Evolutionary conservation across 2,797 vertebrate genomes (phyloP), one percentile per base, ranked within the genome.

Genomic region (Amblyraja radiata): DNA sequence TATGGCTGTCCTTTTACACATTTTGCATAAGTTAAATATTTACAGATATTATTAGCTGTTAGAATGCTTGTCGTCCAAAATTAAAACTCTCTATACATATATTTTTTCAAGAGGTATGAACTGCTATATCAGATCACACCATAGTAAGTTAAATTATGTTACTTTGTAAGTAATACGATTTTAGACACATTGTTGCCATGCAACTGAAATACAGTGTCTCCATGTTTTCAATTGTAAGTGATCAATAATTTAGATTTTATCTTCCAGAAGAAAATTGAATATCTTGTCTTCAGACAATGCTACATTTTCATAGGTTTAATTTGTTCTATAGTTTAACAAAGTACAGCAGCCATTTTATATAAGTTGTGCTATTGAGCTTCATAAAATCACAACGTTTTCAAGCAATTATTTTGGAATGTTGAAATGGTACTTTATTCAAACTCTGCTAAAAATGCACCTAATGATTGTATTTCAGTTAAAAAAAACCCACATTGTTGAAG

Each of bases 21-120:
- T 93, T 94, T 94, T 94, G 95, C 95, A 97, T 97, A 97, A 97
- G 95, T 97, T 97, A 97, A 96, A 96, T 97, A 97, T 97, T 96
- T 97, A 97, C 96, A 97, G 96, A 96, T 96, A 96, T 74, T 95
- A 96, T 54, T 54, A 96, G 96, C 94, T 93, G 94, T 95, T 94
- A 92, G 90, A 74, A 76, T 58, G 71, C 46, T 74, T 76, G 71
- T 92, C 71, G n/a, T 92, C 68, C 61, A 74, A 92, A 73, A 76
- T 71, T 92, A 92, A 92, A 92, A 68, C 54, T 92, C 90, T 92
- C 90, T 92, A 71, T 92, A 92, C 90, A 92, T 92, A 88, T 68
- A 92, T 92, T 92, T 91, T 54, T 92, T 25, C 3, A 76, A 90
- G 71, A 92, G 21, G 46, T 92, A 54, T 68, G 61, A 88, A 76